Evolutionary conservation across 2,888 invertebrate genomes (phyloP).

Genomic region (Zygogramma bicolorata): DNA sequence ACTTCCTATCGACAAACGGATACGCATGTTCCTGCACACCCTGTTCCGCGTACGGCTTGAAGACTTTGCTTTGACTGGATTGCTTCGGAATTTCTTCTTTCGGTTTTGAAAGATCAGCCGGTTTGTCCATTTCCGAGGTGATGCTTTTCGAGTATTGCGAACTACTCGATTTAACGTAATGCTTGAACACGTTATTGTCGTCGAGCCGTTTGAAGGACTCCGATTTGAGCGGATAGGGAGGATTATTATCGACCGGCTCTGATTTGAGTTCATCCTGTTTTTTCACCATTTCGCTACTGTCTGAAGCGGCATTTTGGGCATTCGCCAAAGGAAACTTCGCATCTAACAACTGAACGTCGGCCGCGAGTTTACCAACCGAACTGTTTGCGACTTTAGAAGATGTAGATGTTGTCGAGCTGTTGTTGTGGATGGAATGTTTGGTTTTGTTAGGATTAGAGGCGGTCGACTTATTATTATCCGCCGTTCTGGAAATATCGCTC

Average conservation of each 20-base stretch:
- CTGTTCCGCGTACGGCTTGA: slow-evolving; percentile 23
- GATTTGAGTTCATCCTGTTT: not conserved
- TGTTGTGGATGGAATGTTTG: slow-evolving; percentile 3
- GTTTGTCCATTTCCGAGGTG: slow-evolving; percentile 10
- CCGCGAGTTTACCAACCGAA: not conserved
- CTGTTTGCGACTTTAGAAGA: not conserved
- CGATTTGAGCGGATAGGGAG: not conserved
- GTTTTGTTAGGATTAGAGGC: not conserved
- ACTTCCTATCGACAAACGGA: not conserved
- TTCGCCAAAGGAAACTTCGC: not conserved
- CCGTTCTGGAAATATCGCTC: slow-evolving; percentile 28
- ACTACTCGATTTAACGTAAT: not conserved
- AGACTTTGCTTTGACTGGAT: not conserved
- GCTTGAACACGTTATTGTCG: slow-evolving; percentile 7
- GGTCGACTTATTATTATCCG: slow-evolving; percentile 13
- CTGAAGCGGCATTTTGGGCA: not conserved
- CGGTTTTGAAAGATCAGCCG: slow-evolving; percentile 15
- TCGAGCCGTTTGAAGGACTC: not conserved
- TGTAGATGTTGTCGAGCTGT: not conserved
- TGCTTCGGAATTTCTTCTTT: not conserved
- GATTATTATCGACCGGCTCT: not conserved
- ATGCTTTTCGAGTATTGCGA: not conserved
- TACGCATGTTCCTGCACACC: not conserved
- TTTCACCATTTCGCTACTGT: not conserved
- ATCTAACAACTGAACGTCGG: not conserved